Base-by-base conservation (phyloP, 2,113 vertebrate species). In the Sorex fumeus region DNA sequence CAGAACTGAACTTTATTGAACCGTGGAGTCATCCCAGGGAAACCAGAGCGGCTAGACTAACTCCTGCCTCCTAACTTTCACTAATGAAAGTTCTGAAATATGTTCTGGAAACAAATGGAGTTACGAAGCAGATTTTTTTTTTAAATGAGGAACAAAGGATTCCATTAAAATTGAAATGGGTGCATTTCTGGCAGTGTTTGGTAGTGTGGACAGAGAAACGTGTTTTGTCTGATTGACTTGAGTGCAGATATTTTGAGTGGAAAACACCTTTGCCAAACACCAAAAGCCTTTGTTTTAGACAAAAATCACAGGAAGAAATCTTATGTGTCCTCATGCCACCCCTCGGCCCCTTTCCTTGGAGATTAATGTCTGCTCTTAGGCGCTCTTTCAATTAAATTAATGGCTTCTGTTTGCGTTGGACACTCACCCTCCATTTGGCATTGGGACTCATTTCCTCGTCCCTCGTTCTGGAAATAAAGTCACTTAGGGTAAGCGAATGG, bases 341-440 rank as follows among this genome's bases (percentile, higher is more conserved):
- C 28, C 25, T 16, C 0, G 71, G 19, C 10, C 75, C 71, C 76
- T 95, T 96, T 67, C 85, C 71, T 88, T 85, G 47, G 87, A 64
- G 66, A 93, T 60, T 88, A 81, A 90, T 94, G 93, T 90, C 85
- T 72, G 57, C 76, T 64, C 12, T 96, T 93, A 95, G 40, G 78
- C 87, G 92, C 70, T 89, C 53, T 94, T 81, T 66, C 92, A 1
- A 21, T 97, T 97, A 97, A 85, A 84, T 10, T 96, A 67, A 21
- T 90, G 92, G 78, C 77, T 78, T 34, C 60, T 67, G 71, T 93
- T 93, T 90, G 90, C 0, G 0, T 86, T 91, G 88, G 90, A 57
- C 12, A 64, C 83, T 91, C 50, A 62, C 76, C 87, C 92, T 96
- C 90, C 84, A 74, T 97, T 91, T 90, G 89, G 93, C 87, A 85